phyloP scores from a whole-genome alignment of 37 sponge, comb jelly and placozoan species.

The Hexactinellida sp. region DNA sequence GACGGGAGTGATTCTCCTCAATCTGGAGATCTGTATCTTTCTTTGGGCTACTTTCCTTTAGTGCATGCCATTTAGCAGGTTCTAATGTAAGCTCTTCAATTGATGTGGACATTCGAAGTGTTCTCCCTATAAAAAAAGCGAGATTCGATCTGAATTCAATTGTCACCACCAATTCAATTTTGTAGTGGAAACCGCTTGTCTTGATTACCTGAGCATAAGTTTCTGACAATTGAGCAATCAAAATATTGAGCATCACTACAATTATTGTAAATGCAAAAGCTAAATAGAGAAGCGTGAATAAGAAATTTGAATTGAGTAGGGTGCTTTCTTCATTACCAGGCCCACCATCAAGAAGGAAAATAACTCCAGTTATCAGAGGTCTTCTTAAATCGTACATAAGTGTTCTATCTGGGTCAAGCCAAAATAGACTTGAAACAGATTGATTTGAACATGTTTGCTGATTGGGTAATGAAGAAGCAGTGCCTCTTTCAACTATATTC shows the following conservation, averaged over 20 bases:
- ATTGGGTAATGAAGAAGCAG: background rate
- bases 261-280: constrained; percentile 2
- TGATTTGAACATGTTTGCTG: background rate
- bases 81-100: background rate
- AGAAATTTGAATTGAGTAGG: background rate
- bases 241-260: background rate
- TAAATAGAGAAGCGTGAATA: background rate
- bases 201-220: background rate
- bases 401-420: background rate
- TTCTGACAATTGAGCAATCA: background rate
- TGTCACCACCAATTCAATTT: background rate
- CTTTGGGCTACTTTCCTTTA: background rate
- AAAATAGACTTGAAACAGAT: background rate
- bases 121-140: background rate
- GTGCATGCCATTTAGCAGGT: background rate
- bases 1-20: background rate
- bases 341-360: constrained; percentile 12
- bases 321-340: background rate
- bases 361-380: background rate
- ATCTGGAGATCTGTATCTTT: background rate
- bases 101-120: background rate
- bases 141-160: background rate
- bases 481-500: background rate
- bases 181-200: background rate
- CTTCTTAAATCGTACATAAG: background rate